Base-by-base conservation (phyloP, 2,797 vertebrate species). In the Gymnoscopelus microlampas region DNA sequence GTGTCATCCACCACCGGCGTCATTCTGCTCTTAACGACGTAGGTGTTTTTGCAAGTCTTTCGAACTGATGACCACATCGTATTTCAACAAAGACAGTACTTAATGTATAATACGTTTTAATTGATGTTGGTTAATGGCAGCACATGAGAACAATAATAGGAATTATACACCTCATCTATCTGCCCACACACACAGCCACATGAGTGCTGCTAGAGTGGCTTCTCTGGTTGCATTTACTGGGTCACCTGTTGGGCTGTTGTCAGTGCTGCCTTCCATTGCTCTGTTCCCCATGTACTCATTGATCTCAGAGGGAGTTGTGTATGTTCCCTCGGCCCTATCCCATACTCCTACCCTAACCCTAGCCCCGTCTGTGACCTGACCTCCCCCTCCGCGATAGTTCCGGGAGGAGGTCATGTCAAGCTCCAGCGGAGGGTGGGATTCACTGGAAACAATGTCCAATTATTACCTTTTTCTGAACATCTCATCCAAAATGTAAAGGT, bases 51-150 rank as follows among this genome's bases (percentile, higher is more conserved):
- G 69, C 72, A 71, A 81, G 83, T 84, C 79, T 81, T 68, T 68
- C 73, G 74, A 75, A 84, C 78, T 71, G 79, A 91, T 89, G 85
- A 83, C 88, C 87, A 74, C 86, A 88, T 87, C 84, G 83, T 79
- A 66, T 66, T 75, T 77, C 64, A 77, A 76, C 79, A 70, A 75
- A 82, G 83, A 70, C 14, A 55, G 66, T 65, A 15, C 44, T 62
- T 44, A 54, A 60, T 53, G 53, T 54, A 48, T 53, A 26, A n/a
- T 68, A n/a, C 66, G 7, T 57, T 9, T 14, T 10, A 49, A 26
- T 11, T 10, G 23, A 56, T 14, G 13, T 15, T 65, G 62, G 3
- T 58, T 67, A 47, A 67, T 3, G 44, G 15, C 2, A 50, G 15
- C 3, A 63, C 15, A 63, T 53, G n/a, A 64, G 62, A 55, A 24